phyloP scores from a whole-genome alignment of 2,113 vertebrate genomes.

The Rhadina sibilatrix region DNA sequence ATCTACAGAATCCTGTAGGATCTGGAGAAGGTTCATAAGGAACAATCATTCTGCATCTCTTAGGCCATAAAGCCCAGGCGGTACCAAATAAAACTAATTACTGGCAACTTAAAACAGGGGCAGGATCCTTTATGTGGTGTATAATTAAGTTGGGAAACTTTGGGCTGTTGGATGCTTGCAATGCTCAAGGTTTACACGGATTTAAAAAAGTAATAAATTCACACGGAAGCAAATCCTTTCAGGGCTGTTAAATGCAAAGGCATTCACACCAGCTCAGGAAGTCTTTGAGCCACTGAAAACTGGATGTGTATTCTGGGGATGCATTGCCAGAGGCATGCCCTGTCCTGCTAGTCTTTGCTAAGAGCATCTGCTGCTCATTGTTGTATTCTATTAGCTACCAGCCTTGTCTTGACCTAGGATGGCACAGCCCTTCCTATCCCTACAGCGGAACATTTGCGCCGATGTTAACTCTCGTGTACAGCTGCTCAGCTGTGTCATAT shows the following conservation, averaged over 20 bases:
- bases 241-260: not conserved
- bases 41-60: not conserved
- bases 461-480: not conserved
- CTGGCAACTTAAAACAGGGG: not conserved
- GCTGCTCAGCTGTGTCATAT: constrained; percentile 36
- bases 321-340: not conserved
- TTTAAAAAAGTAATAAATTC: not conserved
- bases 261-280: not conserved
- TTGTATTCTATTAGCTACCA: not conserved
- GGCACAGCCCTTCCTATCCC: not conserved
- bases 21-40: not conserved
- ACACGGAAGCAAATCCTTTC: not conserved
- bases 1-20: not conserved
- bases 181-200: not conserved
- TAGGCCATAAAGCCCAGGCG: not conserved
- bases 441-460: not conserved
- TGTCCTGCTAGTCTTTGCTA: not conserved
- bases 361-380: constrained; percentile 10
- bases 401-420: not conserved
- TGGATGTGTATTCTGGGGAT: not conserved
- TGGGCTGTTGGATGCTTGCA: not conserved
- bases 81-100: not conserved
- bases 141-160: not conserved
- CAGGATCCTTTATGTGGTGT: not conserved
- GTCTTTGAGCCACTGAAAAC: not conserved